phyloP scores from a whole-genome alignment of 1,140 invertebrate genomes.

The Ditylenchus dipsaci region DNA sequence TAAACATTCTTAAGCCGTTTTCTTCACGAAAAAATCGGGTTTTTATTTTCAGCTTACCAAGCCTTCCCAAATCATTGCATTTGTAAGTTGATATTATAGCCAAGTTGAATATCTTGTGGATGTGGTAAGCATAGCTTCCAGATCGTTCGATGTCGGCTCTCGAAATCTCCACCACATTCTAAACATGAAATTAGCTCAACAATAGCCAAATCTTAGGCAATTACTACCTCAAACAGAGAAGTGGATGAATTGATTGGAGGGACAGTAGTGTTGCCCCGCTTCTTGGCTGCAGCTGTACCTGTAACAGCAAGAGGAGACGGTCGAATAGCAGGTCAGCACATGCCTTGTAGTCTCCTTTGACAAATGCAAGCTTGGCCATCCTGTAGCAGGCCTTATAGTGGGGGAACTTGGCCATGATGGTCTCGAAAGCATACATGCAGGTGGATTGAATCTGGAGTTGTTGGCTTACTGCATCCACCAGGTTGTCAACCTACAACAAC shows the following conservation, averaged over 20 bases:
- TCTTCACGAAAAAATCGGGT: too few relatives aligned
- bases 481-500: neutral
- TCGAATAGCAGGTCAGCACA: constrained; percentile 21
- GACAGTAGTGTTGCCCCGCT: neutral
- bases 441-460: constrained; percentile 1
- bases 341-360: neutral
- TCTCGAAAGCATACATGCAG: constrained; percentile 23
- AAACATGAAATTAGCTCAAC: neutral
- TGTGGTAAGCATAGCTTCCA: constrained; percentile 20
- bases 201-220: neutral
- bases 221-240: constrained; percentile 21
- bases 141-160: constrained; percentile 25
- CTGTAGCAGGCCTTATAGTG: constrained; percentile 30
- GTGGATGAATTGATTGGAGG: constrained; percentile 5
- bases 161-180: constrained; percentile 22
- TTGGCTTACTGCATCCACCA: constrained; percentile 10
- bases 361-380: constrained; percentile 11
- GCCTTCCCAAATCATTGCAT: constrained; percentile 1
- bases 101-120: constrained; percentile 19
- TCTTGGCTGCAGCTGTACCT: constrained; percentile 3
- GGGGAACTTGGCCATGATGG: constrained; percentile 19
- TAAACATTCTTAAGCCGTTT: too few relatives aligned
- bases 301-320: constrained; percentile 13
- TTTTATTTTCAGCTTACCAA: neutral
- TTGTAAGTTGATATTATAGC: constrained; percentile 18